A percentile compares a stretch with the other conserved stretches of the same genome.
phyloP scores from a whole-genome alignment of 1,140 invertebrate species.

The Neoseiulus cucumeris region DNA sequence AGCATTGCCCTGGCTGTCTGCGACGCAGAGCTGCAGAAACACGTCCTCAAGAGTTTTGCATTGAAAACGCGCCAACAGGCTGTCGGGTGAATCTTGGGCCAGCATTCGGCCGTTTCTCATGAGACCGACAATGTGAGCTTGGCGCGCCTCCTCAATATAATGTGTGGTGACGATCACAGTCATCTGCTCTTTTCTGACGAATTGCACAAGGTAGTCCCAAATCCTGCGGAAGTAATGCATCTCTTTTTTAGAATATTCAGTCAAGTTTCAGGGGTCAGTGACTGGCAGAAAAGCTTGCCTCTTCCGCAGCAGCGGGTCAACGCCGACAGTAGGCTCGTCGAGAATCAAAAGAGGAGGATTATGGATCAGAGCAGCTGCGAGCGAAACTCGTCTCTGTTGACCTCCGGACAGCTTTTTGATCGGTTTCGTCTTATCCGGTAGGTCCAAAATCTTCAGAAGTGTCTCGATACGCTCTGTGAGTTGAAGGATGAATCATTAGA shows the following conservation, averaged over 20 bases:
- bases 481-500: slow-evolving; percentile 17
- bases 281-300: slow-evolving; percentile 38
- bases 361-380: slow-evolving; percentile 31
- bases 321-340: slow-evolving; percentile 55
- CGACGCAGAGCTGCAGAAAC: slow-evolving; percentile 13
- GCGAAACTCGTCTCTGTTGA: slow-evolving; percentile 30
- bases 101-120: slow-evolving; percentile 28
- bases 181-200: slow-evolving; percentile 10
- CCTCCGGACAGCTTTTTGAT: slow-evolving; percentile 54
- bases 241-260: too few relatives aligned
- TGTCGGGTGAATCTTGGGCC: slow-evolving; percentile 25
- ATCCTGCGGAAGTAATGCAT: too few relatives aligned
- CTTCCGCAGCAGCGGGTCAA: slow-evolving; percentile 68
- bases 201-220: slow-evolving; percentile 14
- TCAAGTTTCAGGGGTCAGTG: too few relatives aligned
- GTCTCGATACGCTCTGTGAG: slow-evolving; percentile 62
- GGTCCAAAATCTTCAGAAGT: slow-evolving; percentile 65
- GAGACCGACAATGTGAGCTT: slow-evolving; percentile 27
- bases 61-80: slow-evolving; percentile 21
- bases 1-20: not conserved
- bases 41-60: slow-evolving; percentile 12
- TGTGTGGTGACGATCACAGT: slow-evolving; percentile 31
- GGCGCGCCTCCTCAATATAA: slow-evolving; percentile 30
- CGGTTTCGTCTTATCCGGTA: slow-evolving; percentile 57
- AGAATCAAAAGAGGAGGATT: slow-evolving; percentile 31